Conservation (phyloP, 2,113 vertebrate species). For the Columba janthina region DNA sequence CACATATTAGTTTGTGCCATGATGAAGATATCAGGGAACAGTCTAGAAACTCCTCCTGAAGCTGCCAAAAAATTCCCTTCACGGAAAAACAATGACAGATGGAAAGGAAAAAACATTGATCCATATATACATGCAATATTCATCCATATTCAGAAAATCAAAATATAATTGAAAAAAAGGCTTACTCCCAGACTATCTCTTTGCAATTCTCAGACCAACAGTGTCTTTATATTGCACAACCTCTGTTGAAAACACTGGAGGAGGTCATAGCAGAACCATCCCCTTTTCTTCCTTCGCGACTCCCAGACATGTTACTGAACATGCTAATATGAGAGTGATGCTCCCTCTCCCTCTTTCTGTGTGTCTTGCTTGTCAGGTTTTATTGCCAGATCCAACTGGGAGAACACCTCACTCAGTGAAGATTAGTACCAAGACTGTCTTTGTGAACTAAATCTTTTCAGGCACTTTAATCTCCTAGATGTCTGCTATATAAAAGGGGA, state of each 20-base stretch:
- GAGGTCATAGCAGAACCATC: background rate
- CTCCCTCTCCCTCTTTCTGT: background rate
- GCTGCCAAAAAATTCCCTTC: background rate
- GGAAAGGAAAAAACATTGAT: background rate
- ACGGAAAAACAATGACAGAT: background rate
- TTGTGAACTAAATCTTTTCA: background rate
- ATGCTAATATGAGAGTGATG: background rate
- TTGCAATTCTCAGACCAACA: background rate
- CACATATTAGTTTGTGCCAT: background rate
- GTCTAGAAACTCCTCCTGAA: background rate
- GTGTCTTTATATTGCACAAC: background rate
- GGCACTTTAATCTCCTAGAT: background rate
- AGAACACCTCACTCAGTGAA: background rate
- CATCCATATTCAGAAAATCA: background rate
- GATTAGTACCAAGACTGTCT: background rate
- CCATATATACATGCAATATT: background rate
- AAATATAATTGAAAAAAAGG: background rate
- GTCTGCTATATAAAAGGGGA: background rate
- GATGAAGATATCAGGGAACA: background rate
- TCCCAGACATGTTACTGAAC: background rate
- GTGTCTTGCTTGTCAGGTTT: background rate
- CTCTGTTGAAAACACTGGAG: background rate
- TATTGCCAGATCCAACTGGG: background rate
- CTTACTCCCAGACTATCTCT: background rate
- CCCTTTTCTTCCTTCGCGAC: background rate